Evolutionary conservation across 2,113 vertebrate genomes (phyloP), one percentile per base, ranked within the genome.

Genomic region (Gambusia holbrooki): DNA sequence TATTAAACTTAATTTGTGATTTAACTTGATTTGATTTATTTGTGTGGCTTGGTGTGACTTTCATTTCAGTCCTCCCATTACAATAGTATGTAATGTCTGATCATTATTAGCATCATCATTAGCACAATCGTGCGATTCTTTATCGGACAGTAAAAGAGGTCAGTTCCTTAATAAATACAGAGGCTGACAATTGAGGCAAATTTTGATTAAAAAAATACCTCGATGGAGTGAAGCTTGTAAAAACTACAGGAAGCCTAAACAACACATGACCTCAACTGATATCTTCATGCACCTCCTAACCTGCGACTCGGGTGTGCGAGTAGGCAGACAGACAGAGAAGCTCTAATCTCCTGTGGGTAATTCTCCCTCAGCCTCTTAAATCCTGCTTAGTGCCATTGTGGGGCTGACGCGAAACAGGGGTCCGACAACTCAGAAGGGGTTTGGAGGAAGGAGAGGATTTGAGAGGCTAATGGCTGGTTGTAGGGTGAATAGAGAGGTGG

Each of bases 381-480:
- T 92, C 92, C 93, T 92, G 76, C 90, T 92, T 90, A 93, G 85
- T 78, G 86, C 92, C 86, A 84, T 93, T 93, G 92, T 92, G 88
- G 86, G 83, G 81, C 80, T 87, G 89, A 88, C 28, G 74, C 63
- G 48, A 84, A 92, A 90, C 90, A 85, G 81, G 91, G 89, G 80
- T 89, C 83, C 86, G 40, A 80, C 8, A 58, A 32, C 71, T 83
- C 76, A 40, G 75, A 73, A 76, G 76, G 64, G 84, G 83, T 69
- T 32, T 63, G 68, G 80, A 69, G 45, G 69, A 70, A 42, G 77
- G 74, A 74, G 71, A 71, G 83, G 86, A 88, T 90, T 87, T 90
- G 54, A 72, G 81, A 76, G 79, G 19, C 72, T 79, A 84, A 87
- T 90, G 79, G 22, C 22, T 78, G 70, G 84, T 66, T 66, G 69